Base-by-base conservation (phyloP, 2,888 invertebrate genomes). In the Drosophila kokeensis region DNA sequence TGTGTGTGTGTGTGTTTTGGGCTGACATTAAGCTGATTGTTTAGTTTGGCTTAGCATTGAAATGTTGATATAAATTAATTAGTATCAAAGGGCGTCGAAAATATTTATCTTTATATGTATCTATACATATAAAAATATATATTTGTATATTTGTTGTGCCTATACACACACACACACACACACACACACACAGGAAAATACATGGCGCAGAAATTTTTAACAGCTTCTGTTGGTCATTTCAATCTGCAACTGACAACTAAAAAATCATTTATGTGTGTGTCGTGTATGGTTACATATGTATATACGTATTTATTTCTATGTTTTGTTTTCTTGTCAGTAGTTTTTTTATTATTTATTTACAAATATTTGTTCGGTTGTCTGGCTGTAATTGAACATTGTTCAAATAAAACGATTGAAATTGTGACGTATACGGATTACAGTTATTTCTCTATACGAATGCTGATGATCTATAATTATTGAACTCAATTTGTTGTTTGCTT, bases 11-110 rank as follows among this genome's bases (percentile, higher is more conserved):
- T 55, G 53, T 66, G 50, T 50, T 53, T 63, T 82, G 68, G 79
- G 83, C 68, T 71, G 83, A 90, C 88, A 90, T 76, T 88, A 87
- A 87, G 90, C 86, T 90, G 81, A 86, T 83, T 90, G 90, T 83
- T 88, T 89, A 87, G 88, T 89, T 90, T 77, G 86, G 86, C 83
- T 88, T 87, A 88, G 77, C 86, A 87, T 83, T 87, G 87, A 87
- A 87, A 87, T 87, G 90, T 90, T 87, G 88, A 89, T 87, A 88
- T 87, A 89, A 87, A 87, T 89, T 89, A 87, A 87, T 87, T 87
- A 87, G 88, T 79, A 76, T 76, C 76, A 73, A 81, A 81, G 73
- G 71, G 83, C 78, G 69, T 71, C 62, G 55, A 55, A 61, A 73
- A 82, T 81, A 81, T 85, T 79, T 78, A 65, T 70, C 52, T 67